A percentile compares a stretch with the other conserved stretches of the same genome.
Conservation (phyloP, 2,888 invertebrate species). For the Phyllotreta cruciferae region DNA sequence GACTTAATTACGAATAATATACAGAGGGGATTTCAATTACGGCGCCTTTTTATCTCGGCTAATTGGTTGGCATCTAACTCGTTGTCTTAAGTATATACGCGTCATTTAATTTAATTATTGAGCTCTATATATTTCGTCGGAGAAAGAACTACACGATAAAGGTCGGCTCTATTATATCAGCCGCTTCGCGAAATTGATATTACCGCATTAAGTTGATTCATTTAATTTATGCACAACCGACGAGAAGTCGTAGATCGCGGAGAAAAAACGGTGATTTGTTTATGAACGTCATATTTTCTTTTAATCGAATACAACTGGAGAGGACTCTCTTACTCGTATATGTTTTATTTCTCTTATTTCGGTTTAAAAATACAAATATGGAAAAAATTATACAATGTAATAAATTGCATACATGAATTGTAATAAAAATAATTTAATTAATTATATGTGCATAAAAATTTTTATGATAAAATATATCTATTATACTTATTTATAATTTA, state of each 20-base stretch:
- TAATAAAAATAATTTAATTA: no score
- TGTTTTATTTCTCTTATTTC: no score
- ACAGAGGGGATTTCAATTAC: constrained; percentile 31
- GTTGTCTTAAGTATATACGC: constrained; percentile 35
- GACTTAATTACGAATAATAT: constrained; percentile 35
- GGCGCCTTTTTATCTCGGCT: constrained; percentile 34
- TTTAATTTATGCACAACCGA: constrained; percentile 9
- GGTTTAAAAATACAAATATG: no score
- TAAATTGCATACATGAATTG: no score
- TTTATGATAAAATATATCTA: no score
- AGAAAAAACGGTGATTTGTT: background rate
- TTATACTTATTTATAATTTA: no score
- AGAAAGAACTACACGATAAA: constrained; percentile 25
- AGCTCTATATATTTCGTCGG: constrained; percentile 27
- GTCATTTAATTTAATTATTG: constrained; percentile 37
- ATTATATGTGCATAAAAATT: no score
- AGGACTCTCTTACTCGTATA: no score
- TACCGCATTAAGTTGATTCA: constrained; percentile 11
- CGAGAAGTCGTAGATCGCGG: constrained; percentile 1
- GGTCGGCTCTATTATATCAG: constrained; percentile 23
- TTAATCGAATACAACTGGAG: background rate
- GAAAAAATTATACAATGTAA: no score
- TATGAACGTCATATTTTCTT: background rate
- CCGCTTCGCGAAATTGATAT: constrained; percentile 17
- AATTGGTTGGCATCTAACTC: constrained; percentile 34